These are phyloP conservation scores for Sabatieria punctata DNA, from an alignment of 2,888 invertebrate species.

Conservation along the genomic window DNA sequence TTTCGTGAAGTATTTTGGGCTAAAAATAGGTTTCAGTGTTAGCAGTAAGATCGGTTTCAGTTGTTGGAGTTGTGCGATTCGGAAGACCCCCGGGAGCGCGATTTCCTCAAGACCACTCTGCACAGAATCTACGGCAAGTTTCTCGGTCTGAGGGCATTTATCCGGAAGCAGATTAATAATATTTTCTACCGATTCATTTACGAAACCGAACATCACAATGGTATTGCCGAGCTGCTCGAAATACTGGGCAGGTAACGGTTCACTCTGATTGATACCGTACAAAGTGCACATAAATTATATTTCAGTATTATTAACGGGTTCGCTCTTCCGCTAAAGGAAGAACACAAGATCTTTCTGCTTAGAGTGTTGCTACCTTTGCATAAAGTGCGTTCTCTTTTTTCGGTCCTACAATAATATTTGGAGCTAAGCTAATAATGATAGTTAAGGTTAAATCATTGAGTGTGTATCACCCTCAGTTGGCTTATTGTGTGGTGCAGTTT, in stretches of 20 bases:
- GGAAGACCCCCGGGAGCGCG: slow-evolving; percentile 95
- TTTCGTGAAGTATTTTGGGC: neutral
- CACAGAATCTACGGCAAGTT: slow-evolving; percentile 99
- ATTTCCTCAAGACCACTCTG: slow-evolving; percentile 93
- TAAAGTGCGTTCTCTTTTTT: slow-evolving; percentile 75
- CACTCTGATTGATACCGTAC: too few species aligned
- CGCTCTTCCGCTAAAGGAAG: slow-evolving; percentile 89
- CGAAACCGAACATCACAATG: slow-evolving; percentile 98
- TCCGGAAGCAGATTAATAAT: slow-evolving; percentile 96
- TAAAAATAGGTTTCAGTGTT: neutral
- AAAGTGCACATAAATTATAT: too few species aligned
- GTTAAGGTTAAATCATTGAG: slow-evolving; percentile 44
- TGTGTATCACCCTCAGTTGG: slow-evolving; percentile 90
- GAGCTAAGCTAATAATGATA: too few species aligned
- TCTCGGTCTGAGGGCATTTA: slow-evolving; percentile 89
- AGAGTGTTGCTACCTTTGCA: slow-evolving; percentile 85
- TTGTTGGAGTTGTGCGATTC: slow-evolving; percentile 96
- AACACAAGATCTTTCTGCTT: slow-evolving; percentile 89
- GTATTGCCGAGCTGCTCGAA: slow-evolving; percentile 92
- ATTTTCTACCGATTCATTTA: slow-evolving; percentile 95
- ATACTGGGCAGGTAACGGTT: slow-evolving; percentile 70
- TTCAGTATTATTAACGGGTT: slow-evolving; percentile 92
- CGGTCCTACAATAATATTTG: too few species aligned
- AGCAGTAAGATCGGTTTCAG: slow-evolving; percentile 39
- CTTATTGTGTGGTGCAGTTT: slow-evolving; percentile 97